These are phyloP conservation scores for Tyto alba DNA, from an alignment of 2,113 vertebrate species.

Conservation along the genomic window DNA sequence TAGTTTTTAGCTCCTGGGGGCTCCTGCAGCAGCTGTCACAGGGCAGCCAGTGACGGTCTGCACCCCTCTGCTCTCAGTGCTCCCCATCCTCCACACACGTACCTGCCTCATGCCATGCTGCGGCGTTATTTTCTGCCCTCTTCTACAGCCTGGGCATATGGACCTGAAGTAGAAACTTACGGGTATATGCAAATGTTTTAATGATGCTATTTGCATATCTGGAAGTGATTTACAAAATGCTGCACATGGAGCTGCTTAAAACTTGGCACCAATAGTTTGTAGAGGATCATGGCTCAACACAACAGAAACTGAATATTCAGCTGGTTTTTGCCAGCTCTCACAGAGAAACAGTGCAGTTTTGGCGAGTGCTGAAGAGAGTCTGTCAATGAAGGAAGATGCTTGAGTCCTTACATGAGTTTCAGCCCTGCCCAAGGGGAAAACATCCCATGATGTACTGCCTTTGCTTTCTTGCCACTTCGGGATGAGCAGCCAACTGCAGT, in stretches of 20 bases:
- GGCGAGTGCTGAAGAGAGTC: slow-evolving; percentile 34
- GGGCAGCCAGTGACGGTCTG: neutral
- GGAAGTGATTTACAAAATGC: slow-evolving; percentile 60
- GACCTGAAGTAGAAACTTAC: slow-evolving; percentile 37
- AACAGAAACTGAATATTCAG: slow-evolving; percentile 55
- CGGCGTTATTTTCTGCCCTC: slow-evolving; percentile 28
- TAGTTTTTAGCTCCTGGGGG: neutral
- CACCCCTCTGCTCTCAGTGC: neutral
- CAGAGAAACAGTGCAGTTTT: neutral
- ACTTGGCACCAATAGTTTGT: slow-evolving; percentile 51
- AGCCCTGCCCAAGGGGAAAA: slow-evolving; percentile 56
- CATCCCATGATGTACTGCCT: neutral
- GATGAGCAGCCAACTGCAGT: slow-evolving; percentile 2
- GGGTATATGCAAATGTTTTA: slow-evolving; percentile 63
- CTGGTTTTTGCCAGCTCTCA: slow-evolving; percentile 55
- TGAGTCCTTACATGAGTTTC: neutral
- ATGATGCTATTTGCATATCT: slow-evolving; percentile 67
- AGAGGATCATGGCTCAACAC: slow-evolving; percentile 55
- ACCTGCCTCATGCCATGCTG: neutral
- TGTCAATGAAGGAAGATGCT: slow-evolving; percentile 28
- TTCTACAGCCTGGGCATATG: slow-evolving; percentile 54
- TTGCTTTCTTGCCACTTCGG: neutral
- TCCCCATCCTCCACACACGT: fast-evolving
- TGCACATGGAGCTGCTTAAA: slow-evolving; percentile 64
- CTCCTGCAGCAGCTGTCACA: neutral